Base-by-base conservation (phyloP, 1,140 invertebrate genomes). In the Apis florea region DNA sequence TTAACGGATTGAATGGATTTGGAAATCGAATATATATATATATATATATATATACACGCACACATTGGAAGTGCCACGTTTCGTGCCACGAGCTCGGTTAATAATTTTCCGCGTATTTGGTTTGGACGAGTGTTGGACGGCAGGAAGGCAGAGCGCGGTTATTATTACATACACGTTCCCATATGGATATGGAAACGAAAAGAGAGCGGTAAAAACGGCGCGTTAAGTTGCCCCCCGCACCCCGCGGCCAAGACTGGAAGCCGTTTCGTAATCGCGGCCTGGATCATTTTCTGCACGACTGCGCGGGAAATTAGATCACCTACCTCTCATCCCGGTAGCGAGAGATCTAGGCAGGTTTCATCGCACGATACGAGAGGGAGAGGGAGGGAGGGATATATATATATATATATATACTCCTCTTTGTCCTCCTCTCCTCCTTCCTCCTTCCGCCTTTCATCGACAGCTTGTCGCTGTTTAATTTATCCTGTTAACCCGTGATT, bases 271-370 rank as follows among this genome's bases (percentile, higher is more conserved):
- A 94, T 93, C 92, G 91, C 90, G 87, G 89, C 89, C 83, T 87
- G 89, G 91, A 93, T 94, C 91, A 94, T 94, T 94, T 94, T 94
- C 93, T 93, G 93, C 93, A 94, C 92, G 93, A 94, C 92, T 93
- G 93, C 91, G 77, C 91, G 90, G 90, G 92, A 93, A 94, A 94
- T 94, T 94, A 92, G 93, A 93, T 94, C 93, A 94, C 90, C 92
- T 91, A 93, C 90, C 92, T 90, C 90, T 84, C 90, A 91, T 92
- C 92, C 91, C 91, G 89, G 92, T 93, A 92, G 91, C 91, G 87
- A 91, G 88, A 89, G 84, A 89, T 87, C 85, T 83, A 85, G 79
- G 83, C 78, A 83, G 83, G 83, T 89, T 88, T 88, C 86, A 88
- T 88, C 86, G 86, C 74, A 75, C 77, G 83, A 92, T 91, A 92